Evolutionary conservation across 2,113 vertebrate genomes (phyloP).

Genomic region (Pongo abelii): DNA sequence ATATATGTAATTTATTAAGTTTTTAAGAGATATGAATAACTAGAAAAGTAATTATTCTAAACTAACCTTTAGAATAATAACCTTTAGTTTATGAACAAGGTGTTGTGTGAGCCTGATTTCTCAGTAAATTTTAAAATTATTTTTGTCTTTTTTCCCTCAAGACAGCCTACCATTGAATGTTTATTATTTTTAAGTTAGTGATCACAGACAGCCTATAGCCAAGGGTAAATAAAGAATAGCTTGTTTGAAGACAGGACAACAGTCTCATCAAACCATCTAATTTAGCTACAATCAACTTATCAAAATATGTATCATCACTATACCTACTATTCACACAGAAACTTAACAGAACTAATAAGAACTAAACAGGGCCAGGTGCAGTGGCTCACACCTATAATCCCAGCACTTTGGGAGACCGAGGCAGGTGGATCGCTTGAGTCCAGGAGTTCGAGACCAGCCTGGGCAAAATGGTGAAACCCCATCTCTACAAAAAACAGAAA

Average conservation of each 20-base stretch:
- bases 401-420: no score
- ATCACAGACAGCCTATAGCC: background rate
- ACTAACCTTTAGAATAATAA: background rate
- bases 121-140: background rate
- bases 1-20: background rate
- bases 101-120: background rate
- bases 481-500: no score
- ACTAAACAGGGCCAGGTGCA: background rate
- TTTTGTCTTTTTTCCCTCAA: no score
- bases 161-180: background rate
- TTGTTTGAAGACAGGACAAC: background rate
- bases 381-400: no score
- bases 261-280: background rate
- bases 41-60: slow-evolving; percentile 5
- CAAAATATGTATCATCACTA: background rate
- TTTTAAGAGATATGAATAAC: background rate
- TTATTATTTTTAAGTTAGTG: slow-evolving; percentile 39
- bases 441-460: no score
- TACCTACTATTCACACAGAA: background rate
- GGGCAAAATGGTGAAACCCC: no score
- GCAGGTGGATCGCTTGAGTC: no score
- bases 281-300: background rate
- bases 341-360: slow-evolving; percentile 40
- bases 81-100: background rate
- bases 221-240: background rate